Evolutionary conservation across 37 sponge, comb jelly and placozoan genomes (phyloP).

Genomic region (Corticium candelabrum): DNA sequence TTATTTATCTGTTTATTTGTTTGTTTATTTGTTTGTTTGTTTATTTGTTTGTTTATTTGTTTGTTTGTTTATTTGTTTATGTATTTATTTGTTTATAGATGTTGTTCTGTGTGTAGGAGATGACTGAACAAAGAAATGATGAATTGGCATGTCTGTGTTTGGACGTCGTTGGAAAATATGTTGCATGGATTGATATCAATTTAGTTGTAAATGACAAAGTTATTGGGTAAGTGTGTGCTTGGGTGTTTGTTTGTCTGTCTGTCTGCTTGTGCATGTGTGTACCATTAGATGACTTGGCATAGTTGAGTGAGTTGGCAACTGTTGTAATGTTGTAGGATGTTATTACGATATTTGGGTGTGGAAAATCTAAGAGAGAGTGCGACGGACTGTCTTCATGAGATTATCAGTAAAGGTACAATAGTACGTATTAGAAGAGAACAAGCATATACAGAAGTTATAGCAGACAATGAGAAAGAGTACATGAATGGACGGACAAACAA

Average conservation of each 20-base stretch:
- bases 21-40: too few species aligned
- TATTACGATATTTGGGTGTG: constrained; percentile 56
- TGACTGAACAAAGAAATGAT: constrained; percentile 31
- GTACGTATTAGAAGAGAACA: background rate
- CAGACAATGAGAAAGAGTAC: too few species aligned
- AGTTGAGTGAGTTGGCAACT: too few species aligned
- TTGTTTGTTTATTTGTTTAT: too few species aligned
- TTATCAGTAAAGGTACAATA: constrained; percentile 61
- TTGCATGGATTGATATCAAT: constrained; percentile 76
- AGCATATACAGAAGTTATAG: too few species aligned
- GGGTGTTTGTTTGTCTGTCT: background rate
- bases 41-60: too few species aligned
- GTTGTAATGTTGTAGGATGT: constrained; percentile 35
- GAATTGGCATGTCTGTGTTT: constrained; percentile 46
- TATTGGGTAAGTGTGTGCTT: constrained; percentile 2
- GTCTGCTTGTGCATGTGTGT: too few species aligned
- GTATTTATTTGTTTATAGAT: too few species aligned
- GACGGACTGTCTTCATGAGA: constrained; percentile 57
- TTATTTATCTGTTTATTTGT: too few species aligned
- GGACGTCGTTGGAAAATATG: constrained; percentile 70
- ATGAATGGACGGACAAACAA: too few species aligned
- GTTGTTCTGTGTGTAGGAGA: constrained; percentile 15
- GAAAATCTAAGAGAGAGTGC: constrained; percentile 48
- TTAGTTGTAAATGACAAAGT: constrained; percentile 68
- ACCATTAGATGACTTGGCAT: too few species aligned